A percentile compares a stretch with the other conserved stretches of the same genome.
These are phyloP conservation scores for Heliocidaris tuberculata DNA, from an alignment of 35 echinoderm and acorn worm species.

Conservation along the genomic window DNA sequence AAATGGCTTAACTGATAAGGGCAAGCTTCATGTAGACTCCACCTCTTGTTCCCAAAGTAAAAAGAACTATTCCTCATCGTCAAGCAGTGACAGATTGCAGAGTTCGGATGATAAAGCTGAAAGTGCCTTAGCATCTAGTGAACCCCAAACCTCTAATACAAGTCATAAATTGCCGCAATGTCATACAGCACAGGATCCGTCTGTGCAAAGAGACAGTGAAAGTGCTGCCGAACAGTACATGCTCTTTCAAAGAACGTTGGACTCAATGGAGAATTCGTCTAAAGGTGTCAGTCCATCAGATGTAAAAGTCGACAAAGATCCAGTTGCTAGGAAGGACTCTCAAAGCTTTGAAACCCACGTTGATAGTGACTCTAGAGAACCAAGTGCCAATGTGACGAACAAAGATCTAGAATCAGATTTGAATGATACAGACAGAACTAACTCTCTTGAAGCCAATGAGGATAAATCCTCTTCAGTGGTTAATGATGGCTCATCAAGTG, in stretches of 20 bases:
- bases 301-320: not conserved
- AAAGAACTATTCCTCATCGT: not conserved
- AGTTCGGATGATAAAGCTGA: not conserved
- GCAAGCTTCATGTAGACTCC: not conserved
- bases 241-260: conserved; percentile 2
- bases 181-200: not conserved
- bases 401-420: not conserved
- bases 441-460: not conserved
- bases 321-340: not conserved
- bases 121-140: not conserved
- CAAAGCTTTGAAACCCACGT: not conserved
- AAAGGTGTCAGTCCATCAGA: not conserved
- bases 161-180: not conserved
- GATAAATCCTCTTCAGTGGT: not conserved
- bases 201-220: not conserved
- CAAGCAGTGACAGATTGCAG: not conserved
- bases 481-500: not conserved
- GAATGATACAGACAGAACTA: not conserved
- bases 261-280: not conserved
- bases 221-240: not conserved
- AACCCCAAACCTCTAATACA: not conserved
- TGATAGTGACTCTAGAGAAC: not conserved
- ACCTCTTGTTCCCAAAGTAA: not conserved
- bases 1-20: not conserved
- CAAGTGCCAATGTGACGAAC: not conserved